Conservation (phyloP, 2,888 invertebrate species). For the Gnatocerus cornutus region DNA sequence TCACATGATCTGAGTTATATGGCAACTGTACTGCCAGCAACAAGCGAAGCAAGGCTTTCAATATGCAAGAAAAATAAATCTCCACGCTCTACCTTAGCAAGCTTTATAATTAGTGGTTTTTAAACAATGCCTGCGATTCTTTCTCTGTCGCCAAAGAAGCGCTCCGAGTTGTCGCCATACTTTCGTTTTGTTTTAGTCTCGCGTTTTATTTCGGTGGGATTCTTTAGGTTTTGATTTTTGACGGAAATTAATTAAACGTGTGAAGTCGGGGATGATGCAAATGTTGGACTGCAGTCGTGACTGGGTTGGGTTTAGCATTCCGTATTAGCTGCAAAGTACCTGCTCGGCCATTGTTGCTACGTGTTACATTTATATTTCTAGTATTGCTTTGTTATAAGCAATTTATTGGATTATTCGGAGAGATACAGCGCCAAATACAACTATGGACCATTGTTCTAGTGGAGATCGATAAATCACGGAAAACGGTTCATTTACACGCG, state of each 20-base stretch:
- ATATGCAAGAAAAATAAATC: constrained; percentile 72
- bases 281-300: constrained; percentile 34
- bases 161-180: constrained; percentile 60
- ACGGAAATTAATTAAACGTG: constrained; percentile 37
- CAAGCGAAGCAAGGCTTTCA: constrained; percentile 68
- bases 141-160: constrained; percentile 55
- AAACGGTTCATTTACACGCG: constrained; percentile 11
- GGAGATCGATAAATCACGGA: constrained; percentile 26
- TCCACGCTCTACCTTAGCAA: constrained; percentile 65
- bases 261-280: constrained; percentile 33
- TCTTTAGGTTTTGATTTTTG: constrained; percentile 23
- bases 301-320: constrained; percentile 51
- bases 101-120: constrained; percentile 71
- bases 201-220: constrained; percentile 57
- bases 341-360: constrained; percentile 65
- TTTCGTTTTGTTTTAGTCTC: constrained; percentile 64
- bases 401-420: constrained; percentile 68
- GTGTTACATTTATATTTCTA: constrained; percentile 69
- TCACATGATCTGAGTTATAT: constrained; percentile 71
- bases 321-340: constrained; percentile 58
- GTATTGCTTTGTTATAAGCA: constrained; percentile 70
- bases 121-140: constrained; percentile 69
- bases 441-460: constrained; percentile 37
- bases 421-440: constrained; percentile 43
- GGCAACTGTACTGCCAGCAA: constrained; percentile 68